Base-by-base conservation (phyloP, 2,797 vertebrate genomes). In the Margarornis squamiger region DNA sequence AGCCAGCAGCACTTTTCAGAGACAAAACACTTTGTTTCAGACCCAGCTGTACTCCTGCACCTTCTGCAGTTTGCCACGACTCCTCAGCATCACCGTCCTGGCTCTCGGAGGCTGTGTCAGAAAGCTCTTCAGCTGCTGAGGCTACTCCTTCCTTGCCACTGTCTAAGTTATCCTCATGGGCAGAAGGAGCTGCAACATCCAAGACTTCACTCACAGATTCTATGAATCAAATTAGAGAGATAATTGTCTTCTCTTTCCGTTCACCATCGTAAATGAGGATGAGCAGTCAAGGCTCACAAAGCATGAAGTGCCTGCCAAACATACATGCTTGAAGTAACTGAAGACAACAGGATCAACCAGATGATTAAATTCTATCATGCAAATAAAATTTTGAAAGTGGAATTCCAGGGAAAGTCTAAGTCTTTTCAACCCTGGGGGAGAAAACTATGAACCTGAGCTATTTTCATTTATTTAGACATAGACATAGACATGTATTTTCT, bases 141-240 rank as follows among this genome's bases (percentile, higher is more conserved):
- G 66, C 87, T 86, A 16, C n/a, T 70, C 48, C 94, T 90, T 95
- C 93, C 70, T 91, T 5, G 32, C 54, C 80, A 72, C 58, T 75
- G 18, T 82, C 92, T 75, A 55, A 24, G 34, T 61, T 91, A 76
- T 95, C 87, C 70, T 95, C 88, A 0, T 45, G 62, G 63, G 68
- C 65, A 93, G 95, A 91, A 92, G 94, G 17, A 87, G 74, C 71
- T 80, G 95, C 80, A 94, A 26, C 63, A 72, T 91, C 86, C 80
- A 80, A 82, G 87, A 51, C 77, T 85, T 87, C 81, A 43, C 39
- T 84, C 66, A 51, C 80, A 78, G 90, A 62, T 93, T 90, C 92
- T 94, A 57, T 51, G 45, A 85, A 95, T 90, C 46, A 92, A 89
- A 92, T 92, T 30, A 88, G 70, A 92, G 78, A 93, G 78, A 36